Conservation (phyloP, 2,888 invertebrate genomes). For the Trichogramma dendrolimi region DNA sequence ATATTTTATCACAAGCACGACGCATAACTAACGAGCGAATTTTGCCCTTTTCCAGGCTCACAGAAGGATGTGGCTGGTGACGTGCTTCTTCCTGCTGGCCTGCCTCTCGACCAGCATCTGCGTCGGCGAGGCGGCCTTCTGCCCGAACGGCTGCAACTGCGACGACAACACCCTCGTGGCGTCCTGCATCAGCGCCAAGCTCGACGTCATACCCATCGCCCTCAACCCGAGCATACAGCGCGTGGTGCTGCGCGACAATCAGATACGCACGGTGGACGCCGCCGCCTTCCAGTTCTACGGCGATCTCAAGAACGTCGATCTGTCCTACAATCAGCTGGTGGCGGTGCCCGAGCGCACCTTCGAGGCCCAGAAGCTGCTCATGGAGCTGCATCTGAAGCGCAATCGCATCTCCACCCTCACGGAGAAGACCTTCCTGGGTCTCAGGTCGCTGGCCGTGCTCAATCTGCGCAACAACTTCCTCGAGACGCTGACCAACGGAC, state of each 20-base stretch:
- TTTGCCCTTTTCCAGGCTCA: constrained; percentile 18
- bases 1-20: neutral
- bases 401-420: constrained; percentile 79
- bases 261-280: constrained; percentile 78
- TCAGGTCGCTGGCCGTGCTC: constrained; percentile 73
- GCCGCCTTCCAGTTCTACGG: constrained; percentile 86
- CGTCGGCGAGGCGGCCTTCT: constrained; percentile 60
- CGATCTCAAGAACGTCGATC: constrained; percentile 78
- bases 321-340: constrained; percentile 79
- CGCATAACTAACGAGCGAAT: neutral
- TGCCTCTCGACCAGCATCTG: constrained; percentile 30
- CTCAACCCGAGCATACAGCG: constrained; percentile 86
- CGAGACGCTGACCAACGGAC: constrained; percentile 70
- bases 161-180: constrained; percentile 86
- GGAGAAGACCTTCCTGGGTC: constrained; percentile 75
- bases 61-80: constrained; percentile 13
- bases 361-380: constrained; percentile 73
- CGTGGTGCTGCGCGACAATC: constrained; percentile 78
- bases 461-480: constrained; percentile 78
- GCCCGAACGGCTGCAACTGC: constrained; percentile 83
- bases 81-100: constrained; percentile 11
- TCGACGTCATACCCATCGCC: constrained; percentile 86
- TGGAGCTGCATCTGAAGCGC: constrained; percentile 77
- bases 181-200: constrained; percentile 77
- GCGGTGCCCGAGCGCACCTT: constrained; percentile 78